Evolutionary conservation across 1,140 invertebrate species (phyloP), one percentile per base, ranked within the genome.

Genomic region (Pteromalus puparum): DNA sequence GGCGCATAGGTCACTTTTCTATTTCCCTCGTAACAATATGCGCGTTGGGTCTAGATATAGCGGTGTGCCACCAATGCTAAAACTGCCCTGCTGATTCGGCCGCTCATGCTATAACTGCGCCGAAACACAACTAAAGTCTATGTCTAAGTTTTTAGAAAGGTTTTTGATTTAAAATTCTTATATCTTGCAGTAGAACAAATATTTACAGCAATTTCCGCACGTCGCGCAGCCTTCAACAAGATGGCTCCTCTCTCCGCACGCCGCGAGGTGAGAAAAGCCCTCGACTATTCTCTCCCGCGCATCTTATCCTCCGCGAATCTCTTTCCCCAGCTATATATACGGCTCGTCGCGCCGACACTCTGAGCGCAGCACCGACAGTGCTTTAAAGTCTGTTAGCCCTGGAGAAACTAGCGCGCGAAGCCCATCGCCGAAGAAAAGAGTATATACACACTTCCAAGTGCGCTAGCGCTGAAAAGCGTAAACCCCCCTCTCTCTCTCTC

Each of bases 381-480:
- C 74, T 83, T 83, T 76, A 83, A 83, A 83, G 81, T 77, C 81
- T 76, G 74, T 70, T 83, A 67, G 61, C 53, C 81, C 34, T 7
- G 18, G 30, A 68, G 81, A 26, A 77, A 77, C 73, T 78, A 73
- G 65, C 53, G 15, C 34, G 24, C 65, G 61, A 67, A 24, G 15
- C 24, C 24, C 75, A 30, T 61, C 53, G 53, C 18, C 75, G 73
- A 74, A 24, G 38, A 86, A 81, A 83, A 68, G 76, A 83, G 85
- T 72, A 46, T 67, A 76, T 42, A 72, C 21, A 73, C 67, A 84
- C 77, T 70, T 83, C 82, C 3, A 68, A 7, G 82, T 3, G 28
- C 34, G 10, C 18, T 18, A 21, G 75, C 13, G 81, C 61, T 82
- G 81, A 82, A 82, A 76, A 61, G 73, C 38, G 73, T 76, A 76